phyloP scores from a whole-genome alignment of 2,797 vertebrate genomes.

The Fistularia tabacaria region DNA sequence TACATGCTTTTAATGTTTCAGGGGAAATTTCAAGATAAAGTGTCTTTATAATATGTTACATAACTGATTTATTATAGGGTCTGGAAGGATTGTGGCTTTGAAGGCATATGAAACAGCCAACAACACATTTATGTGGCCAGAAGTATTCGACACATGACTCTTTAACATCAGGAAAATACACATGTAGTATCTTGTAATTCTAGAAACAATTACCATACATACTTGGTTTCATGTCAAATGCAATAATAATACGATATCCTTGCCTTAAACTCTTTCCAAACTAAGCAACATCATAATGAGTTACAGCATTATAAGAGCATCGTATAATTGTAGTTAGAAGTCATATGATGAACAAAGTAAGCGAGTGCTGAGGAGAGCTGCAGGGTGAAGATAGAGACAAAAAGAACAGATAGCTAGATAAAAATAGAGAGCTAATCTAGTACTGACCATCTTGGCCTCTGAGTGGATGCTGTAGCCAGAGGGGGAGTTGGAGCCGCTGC shows the following conservation, averaged over 20 bases:
- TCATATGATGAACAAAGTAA: slow-evolving; percentile 62
- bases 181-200: too few relatives aligned
- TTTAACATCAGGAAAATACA: background rate
- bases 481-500: slow-evolving; percentile 87
- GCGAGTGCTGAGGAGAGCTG: slow-evolving; percentile 37
- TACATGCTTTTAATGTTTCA: too few relatives aligned
- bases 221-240: slow-evolving; percentile 4
- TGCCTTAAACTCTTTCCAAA: background rate
- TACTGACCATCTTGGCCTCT: slow-evolving; percentile 95
- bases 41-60: too few relatives aligned
- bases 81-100: too few relatives aligned
- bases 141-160: background rate
- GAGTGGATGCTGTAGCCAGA: slow-evolving; percentile 86
- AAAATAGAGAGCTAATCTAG: slow-evolving; percentile 60
- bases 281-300: slow-evolving; percentile 8
- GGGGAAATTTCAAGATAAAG: too few relatives aligned
- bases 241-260: background rate
- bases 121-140: background rate
- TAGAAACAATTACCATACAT: background rate
- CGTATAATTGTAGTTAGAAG: slow-evolving; percentile 33
- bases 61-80: too few relatives aligned
- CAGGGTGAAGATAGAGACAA: slow-evolving; percentile 50
- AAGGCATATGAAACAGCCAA: background rate
- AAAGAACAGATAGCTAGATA: slow-evolving; percentile 49
- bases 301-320: slow-evolving; percentile 13